Evolutionary conservation across 1,140 invertebrate genomes (phyloP).

Genomic region (Orius laevigatus): DNA sequence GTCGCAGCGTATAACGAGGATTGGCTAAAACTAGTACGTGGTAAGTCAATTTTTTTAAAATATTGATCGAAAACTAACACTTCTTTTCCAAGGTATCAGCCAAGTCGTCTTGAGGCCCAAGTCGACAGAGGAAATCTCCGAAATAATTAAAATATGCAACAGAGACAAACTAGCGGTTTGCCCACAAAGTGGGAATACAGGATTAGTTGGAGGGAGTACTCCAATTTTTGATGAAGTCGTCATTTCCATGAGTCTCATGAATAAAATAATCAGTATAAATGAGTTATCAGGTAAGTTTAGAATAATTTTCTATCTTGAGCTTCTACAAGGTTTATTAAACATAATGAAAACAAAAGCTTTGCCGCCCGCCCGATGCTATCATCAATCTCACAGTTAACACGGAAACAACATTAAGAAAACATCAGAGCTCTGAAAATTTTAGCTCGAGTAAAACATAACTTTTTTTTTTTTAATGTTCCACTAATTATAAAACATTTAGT

Average conservation of each 20-base stretch:
- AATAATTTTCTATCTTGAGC: too few relatives aligned
- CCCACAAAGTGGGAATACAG: conserved; percentile 90
- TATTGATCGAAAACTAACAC: not conserved
- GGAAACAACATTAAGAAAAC: too few relatives aligned
- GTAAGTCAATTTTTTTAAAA: conserved; percentile 20
- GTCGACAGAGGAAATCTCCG: conserved; percentile 70
- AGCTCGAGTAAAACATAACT: not conserved
- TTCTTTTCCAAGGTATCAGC: conserved; percentile 40
- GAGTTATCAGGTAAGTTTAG: conserved; percentile 54
- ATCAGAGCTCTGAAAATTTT: not conserved
- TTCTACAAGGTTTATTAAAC: too few relatives aligned
- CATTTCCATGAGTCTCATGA: conserved; percentile 70
- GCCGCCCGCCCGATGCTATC: too few relatives aligned
- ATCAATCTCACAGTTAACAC: too few relatives aligned
- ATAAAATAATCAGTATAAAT: conserved; percentile 73
- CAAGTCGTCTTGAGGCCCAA: conserved; percentile 61
- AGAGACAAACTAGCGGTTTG: conserved; percentile 68
- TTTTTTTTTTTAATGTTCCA: not conserved
- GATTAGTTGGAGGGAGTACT: conserved; percentile 78
- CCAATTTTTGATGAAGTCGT: conserved; percentile 97
- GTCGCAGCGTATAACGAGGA: conserved; percentile 40
- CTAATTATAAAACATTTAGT: not conserved
- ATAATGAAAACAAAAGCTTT: too few relatives aligned
- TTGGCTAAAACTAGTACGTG: conserved; percentile 41
- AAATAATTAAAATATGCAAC: conserved; percentile 76